phyloP scores from a whole-genome alignment of 2,113 vertebrate species.

The Pollimyrus isidori region DNA sequence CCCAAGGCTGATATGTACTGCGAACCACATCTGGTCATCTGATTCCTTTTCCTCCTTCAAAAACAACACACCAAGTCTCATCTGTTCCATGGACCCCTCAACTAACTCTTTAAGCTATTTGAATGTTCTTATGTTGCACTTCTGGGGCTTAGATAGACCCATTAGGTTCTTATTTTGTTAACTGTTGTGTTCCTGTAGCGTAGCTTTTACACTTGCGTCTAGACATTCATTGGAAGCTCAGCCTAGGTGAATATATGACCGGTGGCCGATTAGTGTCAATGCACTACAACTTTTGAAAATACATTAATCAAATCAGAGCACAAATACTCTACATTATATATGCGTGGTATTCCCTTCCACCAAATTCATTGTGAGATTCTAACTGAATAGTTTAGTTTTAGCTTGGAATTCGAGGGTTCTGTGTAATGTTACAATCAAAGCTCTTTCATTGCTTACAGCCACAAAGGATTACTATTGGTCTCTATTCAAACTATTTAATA shows the following conservation, averaged over 20 bases:
- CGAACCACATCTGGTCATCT: background rate
- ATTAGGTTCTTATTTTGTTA: background rate
- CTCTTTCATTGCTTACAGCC: background rate
- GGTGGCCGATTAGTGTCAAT: background rate
- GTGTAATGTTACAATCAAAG: background rate
- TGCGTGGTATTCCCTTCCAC: background rate
- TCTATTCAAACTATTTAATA: background rate
- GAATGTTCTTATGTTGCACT: background rate
- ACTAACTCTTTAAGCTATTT: background rate
- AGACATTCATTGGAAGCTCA: background rate
- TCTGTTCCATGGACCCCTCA: background rate
- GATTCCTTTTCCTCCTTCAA: background rate
- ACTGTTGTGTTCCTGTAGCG: background rate
- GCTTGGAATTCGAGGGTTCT: background rate
- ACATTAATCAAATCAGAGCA: background rate
- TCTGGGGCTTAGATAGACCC: background rate
- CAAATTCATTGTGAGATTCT: background rate
- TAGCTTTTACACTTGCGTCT: background rate
- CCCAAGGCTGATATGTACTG: background rate
- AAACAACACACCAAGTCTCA: background rate
- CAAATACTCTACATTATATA: background rate
- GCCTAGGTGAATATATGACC: background rate
- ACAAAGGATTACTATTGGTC: background rate
- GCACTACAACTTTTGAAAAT: background rate
- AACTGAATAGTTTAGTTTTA: background rate